Evolutionary conservation across 2,888 invertebrate species (phyloP).

Genomic region (Mellilla xanthometata): DNA sequence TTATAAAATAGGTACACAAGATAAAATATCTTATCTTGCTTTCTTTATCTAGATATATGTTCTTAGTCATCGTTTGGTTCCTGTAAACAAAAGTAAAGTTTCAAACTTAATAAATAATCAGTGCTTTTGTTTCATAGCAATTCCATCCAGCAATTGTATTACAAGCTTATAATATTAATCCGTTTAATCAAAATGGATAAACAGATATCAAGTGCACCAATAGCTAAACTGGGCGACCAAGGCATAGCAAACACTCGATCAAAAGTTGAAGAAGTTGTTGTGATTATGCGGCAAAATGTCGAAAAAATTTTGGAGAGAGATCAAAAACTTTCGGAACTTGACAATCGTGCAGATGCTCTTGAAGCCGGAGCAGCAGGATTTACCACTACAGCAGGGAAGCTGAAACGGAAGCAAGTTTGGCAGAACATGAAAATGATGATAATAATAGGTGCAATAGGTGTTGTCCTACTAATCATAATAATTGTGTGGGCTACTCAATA

Average conservation of each 20-base stretch:
- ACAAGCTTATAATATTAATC: too few species aligned
- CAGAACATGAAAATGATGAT: slow-evolving; percentile 98
- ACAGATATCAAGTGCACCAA: slow-evolving; percentile 37
- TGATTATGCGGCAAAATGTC: slow-evolving; percentile 98
- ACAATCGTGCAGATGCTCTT: slow-evolving; percentile 96
- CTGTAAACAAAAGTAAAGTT: too few species aligned
- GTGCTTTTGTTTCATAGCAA: too few species aligned
- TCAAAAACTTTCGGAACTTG: slow-evolving; percentile 96
- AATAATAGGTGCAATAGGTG: slow-evolving; percentile 93
- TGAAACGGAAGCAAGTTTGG: slow-evolving; percentile 98
- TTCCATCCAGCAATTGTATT: too few species aligned
- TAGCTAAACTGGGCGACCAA: slow-evolving; percentile 71
- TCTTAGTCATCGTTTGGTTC: too few species aligned
- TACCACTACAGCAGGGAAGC: slow-evolving; percentile 85
- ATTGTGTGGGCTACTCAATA: slow-evolving; percentile 82
- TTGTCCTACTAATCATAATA: slow-evolving; percentile 91
- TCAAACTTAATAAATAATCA: too few species aligned
- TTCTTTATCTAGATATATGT: too few species aligned
- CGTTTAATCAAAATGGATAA: slow-evolving; percentile 7
- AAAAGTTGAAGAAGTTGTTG: slow-evolving; percentile 87
- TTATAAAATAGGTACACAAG: too few species aligned
- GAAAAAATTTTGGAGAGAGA: slow-evolving; percentile 98
- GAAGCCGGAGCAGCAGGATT: slow-evolving; percentile 95
- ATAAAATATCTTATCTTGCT: too few species aligned
- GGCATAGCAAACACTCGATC: slow-evolving; percentile 79